Percentiles rank a stretch among this genome's conserved stretches.
Conservation (phyloP, 2,888 invertebrate genomes). For the Megastigmus dorsalis region DNA sequence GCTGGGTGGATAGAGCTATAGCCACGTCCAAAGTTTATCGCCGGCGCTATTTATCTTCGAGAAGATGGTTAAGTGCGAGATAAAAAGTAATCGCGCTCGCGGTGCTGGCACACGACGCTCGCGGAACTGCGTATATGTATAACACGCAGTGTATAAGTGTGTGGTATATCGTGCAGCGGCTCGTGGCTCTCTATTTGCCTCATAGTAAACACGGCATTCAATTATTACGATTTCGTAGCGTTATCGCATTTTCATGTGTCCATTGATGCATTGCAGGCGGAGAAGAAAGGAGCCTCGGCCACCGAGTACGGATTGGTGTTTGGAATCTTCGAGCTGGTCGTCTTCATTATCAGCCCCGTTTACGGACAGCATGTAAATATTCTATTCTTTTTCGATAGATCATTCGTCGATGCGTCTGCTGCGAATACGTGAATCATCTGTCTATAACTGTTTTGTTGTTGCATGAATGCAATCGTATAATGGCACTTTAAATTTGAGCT, state of each 20-base stretch:
- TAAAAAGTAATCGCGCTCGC: too few relatives aligned
- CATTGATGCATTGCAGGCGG: constrained; percentile 79
- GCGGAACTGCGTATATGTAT: constrained; percentile 33
- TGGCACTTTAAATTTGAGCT: too few relatives aligned
- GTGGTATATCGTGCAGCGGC: neutral
- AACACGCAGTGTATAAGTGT: too few relatives aligned
- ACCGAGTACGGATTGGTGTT: constrained; percentile 92
- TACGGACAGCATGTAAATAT: constrained; percentile 84
- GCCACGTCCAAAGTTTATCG: constrained; percentile 50
- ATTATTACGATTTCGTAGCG: neutral
- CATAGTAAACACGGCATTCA: constrained; percentile 29
- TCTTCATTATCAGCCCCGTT: constrained; percentile 87
- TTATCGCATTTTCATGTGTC: constrained; percentile 5
- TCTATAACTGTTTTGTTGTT: too few relatives aligned
- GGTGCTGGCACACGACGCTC: too few relatives aligned
- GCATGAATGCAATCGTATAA: too few relatives aligned
- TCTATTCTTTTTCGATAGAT: too few relatives aligned
- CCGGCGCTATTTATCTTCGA: constrained; percentile 21
- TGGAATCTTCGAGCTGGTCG: constrained; percentile 89
- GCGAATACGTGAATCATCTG: too few relatives aligned
- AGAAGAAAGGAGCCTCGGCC: constrained; percentile 86
- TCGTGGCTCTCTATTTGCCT: neutral
- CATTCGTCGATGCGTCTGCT: too few relatives aligned
- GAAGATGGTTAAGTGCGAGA: constrained; percentile 44
- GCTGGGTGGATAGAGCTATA: too few relatives aligned